phyloP scores from a whole-genome alignment of 1,140 invertebrate genomes.

The Phocides pigmalion region DNA sequence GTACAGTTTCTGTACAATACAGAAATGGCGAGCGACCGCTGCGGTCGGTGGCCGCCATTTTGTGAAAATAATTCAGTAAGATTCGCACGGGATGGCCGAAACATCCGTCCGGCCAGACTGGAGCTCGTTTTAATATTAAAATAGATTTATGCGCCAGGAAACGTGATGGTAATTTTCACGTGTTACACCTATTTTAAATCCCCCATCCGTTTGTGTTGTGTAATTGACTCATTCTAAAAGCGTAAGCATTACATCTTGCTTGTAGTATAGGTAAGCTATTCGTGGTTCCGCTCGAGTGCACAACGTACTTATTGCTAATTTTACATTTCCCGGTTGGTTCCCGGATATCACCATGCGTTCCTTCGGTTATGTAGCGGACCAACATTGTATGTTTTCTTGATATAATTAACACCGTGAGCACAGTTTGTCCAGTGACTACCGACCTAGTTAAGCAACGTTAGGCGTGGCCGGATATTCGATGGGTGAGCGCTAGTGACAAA shows the following conservation, averaged over 20 bases:
- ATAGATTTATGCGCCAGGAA: constrained; percentile 47
- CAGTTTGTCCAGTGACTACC: too few species aligned
- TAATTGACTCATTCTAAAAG: constrained; percentile 4
- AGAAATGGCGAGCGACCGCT: constrained; percentile 43
- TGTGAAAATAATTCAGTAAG: constrained; percentile 70
- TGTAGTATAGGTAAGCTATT: neutral
- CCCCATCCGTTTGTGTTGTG: constrained; percentile 3
- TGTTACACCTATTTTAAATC: constrained; percentile 21
- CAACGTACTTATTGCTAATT: too few species aligned
- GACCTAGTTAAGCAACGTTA: too few species aligned
- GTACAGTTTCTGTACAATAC: constrained; percentile 53
- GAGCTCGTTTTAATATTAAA: constrained; percentile 58
- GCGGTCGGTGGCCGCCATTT: constrained; percentile 52
- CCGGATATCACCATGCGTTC: too few species aligned
- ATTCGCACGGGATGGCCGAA: constrained; percentile 66
- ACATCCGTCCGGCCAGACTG: constrained; percentile 57
- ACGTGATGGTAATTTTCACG: constrained; percentile 34
- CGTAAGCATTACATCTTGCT: neutral
- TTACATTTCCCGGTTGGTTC: too few species aligned
- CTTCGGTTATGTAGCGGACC: too few species aligned
- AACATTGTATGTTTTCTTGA: too few species aligned
- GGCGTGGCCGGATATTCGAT: too few species aligned
- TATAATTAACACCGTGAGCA: too few species aligned
- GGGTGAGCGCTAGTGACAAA: too few species aligned
- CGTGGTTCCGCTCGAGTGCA: too few species aligned